Base-by-base conservation (phyloP, 1,140 invertebrate genomes). In the Calephelis virginiensis region DNA sequence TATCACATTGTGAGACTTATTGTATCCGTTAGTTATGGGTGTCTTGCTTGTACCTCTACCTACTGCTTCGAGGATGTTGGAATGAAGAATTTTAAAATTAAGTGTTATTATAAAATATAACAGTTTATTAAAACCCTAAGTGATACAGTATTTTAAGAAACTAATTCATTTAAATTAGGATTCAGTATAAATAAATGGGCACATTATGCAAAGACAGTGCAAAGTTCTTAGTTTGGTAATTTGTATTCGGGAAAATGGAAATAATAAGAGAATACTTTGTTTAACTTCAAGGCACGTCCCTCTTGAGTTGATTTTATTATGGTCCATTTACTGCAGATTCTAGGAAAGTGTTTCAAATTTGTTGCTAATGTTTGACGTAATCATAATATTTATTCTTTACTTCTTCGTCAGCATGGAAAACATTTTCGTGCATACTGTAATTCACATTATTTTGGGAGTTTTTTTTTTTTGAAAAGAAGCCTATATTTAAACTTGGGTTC, bases 271-370 rank as follows among this genome's bases (percentile, higher is more conserved):
- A 66, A 69, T 71, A 69, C 61, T 72, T 69, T 66, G 70, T 73
- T 73, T 67, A 73, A 73, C 56, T 73, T 68, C 69, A 45, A 66
- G 50, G 63, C 69, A 68, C 72, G 72, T 73, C 64, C 63, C 46
- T 66, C 46, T 61, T 50, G 43, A 73, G 72, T 71, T 66, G 72
- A 71, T 73, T 71, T 68, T 73, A 73, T 73, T 73, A 71, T 53
- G 46, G 47, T 45, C 53, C 66, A 68, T 73, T 73, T 72, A 48
- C 61, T 69, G 28, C 17, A 59, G 67, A 62, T 28, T 69, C 56
- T 65, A 12, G 56, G 47, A 43, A 71, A 71, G 56, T 71, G 67
- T 68, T 38, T 64, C 48, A 43, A 65, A 68, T 63, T 68, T 63
- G 66, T 11, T 63, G 70, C 65, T 59, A 68, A 60, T 67, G 56